phyloP scores from a whole-genome alignment of 2,888 invertebrate species.

The Apodemia duryi region DNA sequence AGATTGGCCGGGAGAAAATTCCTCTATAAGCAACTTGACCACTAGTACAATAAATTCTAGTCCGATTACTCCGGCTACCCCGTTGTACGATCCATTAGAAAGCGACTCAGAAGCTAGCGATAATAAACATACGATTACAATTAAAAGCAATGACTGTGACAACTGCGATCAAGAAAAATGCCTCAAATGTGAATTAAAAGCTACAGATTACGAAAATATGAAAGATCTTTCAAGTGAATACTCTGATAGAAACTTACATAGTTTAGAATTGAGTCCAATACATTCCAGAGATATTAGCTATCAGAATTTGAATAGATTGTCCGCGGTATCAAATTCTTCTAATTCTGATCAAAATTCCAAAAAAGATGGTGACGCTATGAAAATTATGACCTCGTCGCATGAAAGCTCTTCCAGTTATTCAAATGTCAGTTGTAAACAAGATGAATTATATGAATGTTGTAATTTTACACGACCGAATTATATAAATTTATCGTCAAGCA shows the following conservation, averaged over 20 bases:
- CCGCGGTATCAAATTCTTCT: conserved; percentile 65
- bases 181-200: conserved; percentile 65
- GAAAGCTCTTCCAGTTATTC: conserved; percentile 69
- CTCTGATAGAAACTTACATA: conserved; percentile 38
- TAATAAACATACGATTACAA: conserved; percentile 62
- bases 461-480: conserved; percentile 66
- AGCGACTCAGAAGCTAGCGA: conserved; percentile 68
- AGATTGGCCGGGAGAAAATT: conserved; percentile 64
- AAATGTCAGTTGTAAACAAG: conserved; percentile 55
- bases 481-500: conserved; percentile 67
- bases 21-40: conserved; percentile 53
- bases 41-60: conserved; percentile 56
- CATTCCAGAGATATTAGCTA: conserved; percentile 70
- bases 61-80: conserved; percentile 54
- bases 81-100: conserved; percentile 62
- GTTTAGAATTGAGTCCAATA: conserved; percentile 55
- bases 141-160: conserved; percentile 49
- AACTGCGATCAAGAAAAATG: conserved; percentile 60
- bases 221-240: conserved; percentile 37
- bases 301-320: conserved; percentile 68
- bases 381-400: conserved; percentile 69
- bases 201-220: conserved; percentile 53
- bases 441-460: conserved; percentile 62
- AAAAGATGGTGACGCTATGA: conserved; percentile 47
- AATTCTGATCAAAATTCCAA: conserved; percentile 53